Conservation (phyloP, 2,113 vertebrate species). For the Lophotis ruficrista region DNA sequence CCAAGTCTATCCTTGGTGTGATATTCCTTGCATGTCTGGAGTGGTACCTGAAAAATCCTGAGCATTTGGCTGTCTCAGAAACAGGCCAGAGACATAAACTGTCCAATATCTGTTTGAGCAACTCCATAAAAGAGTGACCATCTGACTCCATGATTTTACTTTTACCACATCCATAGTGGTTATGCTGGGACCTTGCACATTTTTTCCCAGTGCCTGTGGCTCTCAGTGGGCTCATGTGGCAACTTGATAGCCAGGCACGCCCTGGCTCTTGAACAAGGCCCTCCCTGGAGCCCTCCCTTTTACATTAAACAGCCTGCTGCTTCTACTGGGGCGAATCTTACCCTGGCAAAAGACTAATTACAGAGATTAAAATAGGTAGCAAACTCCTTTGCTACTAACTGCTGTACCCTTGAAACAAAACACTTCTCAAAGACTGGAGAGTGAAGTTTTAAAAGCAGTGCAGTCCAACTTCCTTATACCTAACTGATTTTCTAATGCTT, state of each 20-base stretch:
- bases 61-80: neutral
- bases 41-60: neutral
- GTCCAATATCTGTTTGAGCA: neutral
- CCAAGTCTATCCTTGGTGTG: neutral
- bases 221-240: neutral
- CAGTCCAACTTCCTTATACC: neutral
- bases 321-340: neutral
- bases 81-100: neutral
- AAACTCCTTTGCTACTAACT: neutral
- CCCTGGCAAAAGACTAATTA: neutral
- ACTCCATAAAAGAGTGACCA: neutral
- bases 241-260: neutral
- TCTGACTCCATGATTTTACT: neutral
- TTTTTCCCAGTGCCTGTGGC: rapidly evolving
- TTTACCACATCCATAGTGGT: rapidly evolving
- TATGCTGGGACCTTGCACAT: neutral
- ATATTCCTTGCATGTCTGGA: neutral
- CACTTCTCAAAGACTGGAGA: neutral
- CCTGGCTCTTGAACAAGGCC: neutral
- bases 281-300: neutral
- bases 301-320: neutral
- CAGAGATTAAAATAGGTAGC: neutral
- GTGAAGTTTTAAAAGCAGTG: neutral
- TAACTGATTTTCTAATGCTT: neutral
- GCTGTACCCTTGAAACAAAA: neutral